Percentiles rank a stretch among this genome's conserved stretches.
phyloP scores from a whole-genome alignment of 2,888 invertebrate genomes.

The Papilio elwesi region DNA sequence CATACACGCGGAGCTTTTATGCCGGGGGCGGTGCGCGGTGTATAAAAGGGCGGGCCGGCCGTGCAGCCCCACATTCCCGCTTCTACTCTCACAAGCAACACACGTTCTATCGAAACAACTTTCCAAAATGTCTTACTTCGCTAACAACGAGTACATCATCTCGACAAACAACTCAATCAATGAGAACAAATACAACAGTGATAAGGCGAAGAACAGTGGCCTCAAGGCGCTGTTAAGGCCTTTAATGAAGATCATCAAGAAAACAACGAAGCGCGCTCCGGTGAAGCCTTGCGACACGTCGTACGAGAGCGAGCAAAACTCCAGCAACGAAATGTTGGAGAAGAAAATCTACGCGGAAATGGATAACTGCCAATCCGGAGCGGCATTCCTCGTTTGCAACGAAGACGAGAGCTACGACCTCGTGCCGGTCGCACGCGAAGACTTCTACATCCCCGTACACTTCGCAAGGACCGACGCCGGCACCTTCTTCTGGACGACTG shows the following conservation, averaged over 20 bases:
- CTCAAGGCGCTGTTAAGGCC: constrained; percentile 89
- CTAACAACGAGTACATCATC: constrained; percentile 86
- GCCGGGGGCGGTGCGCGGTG: constrained; percentile 75
- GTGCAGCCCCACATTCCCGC: constrained; percentile 86
- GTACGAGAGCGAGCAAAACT: constrained; percentile 91
- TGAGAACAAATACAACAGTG: constrained; percentile 89
- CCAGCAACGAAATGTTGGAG: constrained; percentile 92
- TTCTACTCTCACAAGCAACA: constrained; percentile 84
- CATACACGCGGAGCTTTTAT: constrained; percentile 71
- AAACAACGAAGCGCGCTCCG: constrained; percentile 80
- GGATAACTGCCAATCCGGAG: constrained; percentile 86
- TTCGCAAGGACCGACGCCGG: constrained; percentile 92
- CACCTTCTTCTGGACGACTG: constrained; percentile 93
- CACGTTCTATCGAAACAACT: constrained; percentile 65
- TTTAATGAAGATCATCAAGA: constrained; percentile 86
- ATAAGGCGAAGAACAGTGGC: constrained; percentile 86
- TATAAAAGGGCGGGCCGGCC: constrained; percentile 84
- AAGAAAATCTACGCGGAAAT: constrained; percentile 89
- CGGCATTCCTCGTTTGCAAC: constrained; percentile 87
- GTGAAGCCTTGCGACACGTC: constrained; percentile 81
- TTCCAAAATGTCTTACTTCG: constrained; percentile 83
- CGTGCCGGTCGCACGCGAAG: constrained; percentile 86
- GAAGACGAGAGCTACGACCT: constrained; percentile 83
- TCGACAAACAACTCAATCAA: constrained; percentile 89
- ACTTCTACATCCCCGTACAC: constrained; percentile 90